Evolutionary conservation across 2,888 invertebrate species (phyloP).

Genomic region (Eubasilissa splendida): DNA sequence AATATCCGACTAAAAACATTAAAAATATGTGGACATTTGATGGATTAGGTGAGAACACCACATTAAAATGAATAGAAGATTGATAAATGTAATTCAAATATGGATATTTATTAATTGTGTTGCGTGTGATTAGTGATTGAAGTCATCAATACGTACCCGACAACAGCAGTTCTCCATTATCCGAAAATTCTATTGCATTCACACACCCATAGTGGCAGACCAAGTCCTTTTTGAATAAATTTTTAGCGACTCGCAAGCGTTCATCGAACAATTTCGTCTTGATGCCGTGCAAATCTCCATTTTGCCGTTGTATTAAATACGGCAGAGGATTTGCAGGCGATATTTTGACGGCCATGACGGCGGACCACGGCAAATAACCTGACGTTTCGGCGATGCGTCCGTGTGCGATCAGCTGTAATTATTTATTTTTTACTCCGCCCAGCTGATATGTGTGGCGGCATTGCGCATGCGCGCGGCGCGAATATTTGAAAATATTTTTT

Average conservation of each 20-base stretch:
- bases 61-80: too few species aligned
- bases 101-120: neutral
- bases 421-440: slow-evolving; percentile 47
- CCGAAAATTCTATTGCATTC: slow-evolving; percentile 95
- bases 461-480: slow-evolving; percentile 29
- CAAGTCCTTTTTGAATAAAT: slow-evolving; percentile 87
- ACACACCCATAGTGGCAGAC: slow-evolving; percentile 95
- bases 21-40: too few species aligned
- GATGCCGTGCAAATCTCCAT: slow-evolving; percentile 73
- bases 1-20: neutral
- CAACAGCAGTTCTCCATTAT: slow-evolving; percentile 87
- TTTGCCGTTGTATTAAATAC: slow-evolving; percentile 76
- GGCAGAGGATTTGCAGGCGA: slow-evolving; percentile 73
- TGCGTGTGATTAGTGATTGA: neutral
- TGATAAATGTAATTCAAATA: neutral
- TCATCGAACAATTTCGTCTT: slow-evolving; percentile 75
- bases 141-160: slow-evolving; percentile 77
- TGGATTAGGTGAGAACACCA: too few species aligned
- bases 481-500: neutral
- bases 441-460: slow-evolving; percentile 32
- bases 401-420: slow-evolving; percentile 54
- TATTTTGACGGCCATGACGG: slow-evolving; percentile 67
- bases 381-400: slow-evolving; percentile 36
- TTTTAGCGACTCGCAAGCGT: slow-evolving; percentile 79
- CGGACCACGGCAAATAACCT: slow-evolving; percentile 36